Base-by-base conservation (phyloP, 2,797 vertebrate genomes). In the Esox masquinongy region DNA sequence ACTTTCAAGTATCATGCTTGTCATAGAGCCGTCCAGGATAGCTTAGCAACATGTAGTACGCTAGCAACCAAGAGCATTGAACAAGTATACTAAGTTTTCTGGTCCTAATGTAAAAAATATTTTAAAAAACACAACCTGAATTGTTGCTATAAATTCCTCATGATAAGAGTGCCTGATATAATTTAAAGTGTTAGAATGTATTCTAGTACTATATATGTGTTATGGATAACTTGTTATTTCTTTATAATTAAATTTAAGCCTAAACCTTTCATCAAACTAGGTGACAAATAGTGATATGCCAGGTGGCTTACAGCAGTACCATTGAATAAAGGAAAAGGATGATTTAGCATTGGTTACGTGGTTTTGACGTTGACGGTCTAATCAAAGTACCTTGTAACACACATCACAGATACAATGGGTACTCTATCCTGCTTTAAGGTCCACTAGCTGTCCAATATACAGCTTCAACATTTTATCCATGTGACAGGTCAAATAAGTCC, bases 401-500 rank as follows among this genome's bases (percentile, higher is more conserved):
- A 26, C 14, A 22, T 49, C 22, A 16, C 2, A 51, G 1, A 36
- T 72, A 59, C 29, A 34, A 14, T n/a, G 15, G 59, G 29, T 56
- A 36, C 29, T 19, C 19, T 36, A 7, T n/a, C 7, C 16, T 26
- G 53, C 24, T 31, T 39, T 56, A 22, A 17, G 8, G 71, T 8
- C 47, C 24, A 17, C 24, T 26, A 50, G 43, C 15, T 26, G 24
- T 29, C 43, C 36, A 24, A 31, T 53, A 47, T 70, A 72, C n/a
- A 36, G 53, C 11, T 36, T 26, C n/a, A 19, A 26, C 71, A 36
- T 31, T 36, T 59, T n/a, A 31, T 61, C 39, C 29, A 29, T 53
- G 59, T 5, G 51, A 72, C 24, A 22, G 71, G 70, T 72, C 70
- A 34, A 15, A 47, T 70, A 70, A 70, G 22, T 70, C 68, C 17